phyloP scores from a whole-genome alignment of 2,888 invertebrate species.

The Trachelus troglodyta region DNA sequence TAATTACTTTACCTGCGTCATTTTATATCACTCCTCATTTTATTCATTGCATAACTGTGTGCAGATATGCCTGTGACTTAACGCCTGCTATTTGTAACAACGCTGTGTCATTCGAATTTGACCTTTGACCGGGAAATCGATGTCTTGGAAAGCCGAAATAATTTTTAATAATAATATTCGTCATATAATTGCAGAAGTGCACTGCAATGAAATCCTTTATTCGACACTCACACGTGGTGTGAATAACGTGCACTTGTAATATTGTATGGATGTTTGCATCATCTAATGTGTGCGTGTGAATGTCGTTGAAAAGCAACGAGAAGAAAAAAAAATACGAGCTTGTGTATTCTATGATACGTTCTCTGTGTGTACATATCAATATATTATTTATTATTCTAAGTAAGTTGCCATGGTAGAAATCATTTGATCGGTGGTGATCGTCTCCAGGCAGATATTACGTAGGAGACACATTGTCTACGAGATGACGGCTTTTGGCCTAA shows the following conservation, averaged over 20 bases:
- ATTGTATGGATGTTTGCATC: not conserved
- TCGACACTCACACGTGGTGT: not conserved
- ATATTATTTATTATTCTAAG: not conserved
- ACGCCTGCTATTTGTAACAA: too few relatives aligned
- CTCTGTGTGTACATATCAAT: not conserved
- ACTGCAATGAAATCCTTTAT: not conserved
- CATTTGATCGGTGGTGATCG: slow-evolving; percentile 27
- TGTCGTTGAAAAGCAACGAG: not conserved
- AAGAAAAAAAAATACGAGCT: not conserved
- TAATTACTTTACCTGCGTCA: not conserved
- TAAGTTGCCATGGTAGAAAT: slow-evolving; percentile 22
- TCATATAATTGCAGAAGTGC: not conserved
- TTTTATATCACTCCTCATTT: not conserved
- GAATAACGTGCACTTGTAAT: not conserved
- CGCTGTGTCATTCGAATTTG: too few relatives aligned
- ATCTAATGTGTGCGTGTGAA: not conserved
- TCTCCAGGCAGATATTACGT: slow-evolving; percentile 28
- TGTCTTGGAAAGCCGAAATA: not conserved
- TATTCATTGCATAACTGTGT: not conserved
- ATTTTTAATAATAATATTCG: not conserved
- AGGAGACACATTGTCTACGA: slow-evolving; percentile 9
- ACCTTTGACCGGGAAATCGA: not conserved
- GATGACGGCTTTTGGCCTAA: slow-evolving; percentile 41
- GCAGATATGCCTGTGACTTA: not conserved
- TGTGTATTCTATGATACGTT: not conserved